Percentiles rank a stretch among this genome's conserved stretches.
Evolutionary conservation across 2,113 vertebrate species (phyloP).

Genomic region (Myxocyprinus asiaticus): DNA sequence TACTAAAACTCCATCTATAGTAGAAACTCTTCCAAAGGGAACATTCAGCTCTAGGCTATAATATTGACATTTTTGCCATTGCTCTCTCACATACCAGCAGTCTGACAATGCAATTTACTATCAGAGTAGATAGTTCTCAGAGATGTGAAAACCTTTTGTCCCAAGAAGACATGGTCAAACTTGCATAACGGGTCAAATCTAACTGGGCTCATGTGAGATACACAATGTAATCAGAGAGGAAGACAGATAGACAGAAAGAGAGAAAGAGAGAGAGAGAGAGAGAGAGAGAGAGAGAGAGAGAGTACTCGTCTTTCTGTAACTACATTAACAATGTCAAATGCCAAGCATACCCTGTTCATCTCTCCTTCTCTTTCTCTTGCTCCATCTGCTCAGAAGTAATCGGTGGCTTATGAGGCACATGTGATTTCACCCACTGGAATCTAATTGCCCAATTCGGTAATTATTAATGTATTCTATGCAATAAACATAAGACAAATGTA

Average conservation of each 20-base stretch:
- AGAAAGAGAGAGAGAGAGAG: constrained; percentile 19
- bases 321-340: constrained; percentile 13
- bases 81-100: constrained; percentile 22
- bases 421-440: constrained; percentile 40
- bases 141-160: constrained; percentile 26
- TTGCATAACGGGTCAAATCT: constrained; percentile 4
- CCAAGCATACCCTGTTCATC: constrained; percentile 1
- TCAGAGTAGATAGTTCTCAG: constrained; percentile 5
- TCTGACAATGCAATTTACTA: constrained; percentile 1
- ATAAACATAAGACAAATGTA: not conserved
- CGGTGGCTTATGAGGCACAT: constrained; percentile 45
- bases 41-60: constrained; percentile 10
- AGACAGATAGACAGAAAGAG: not conserved
- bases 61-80: constrained; percentile 43
- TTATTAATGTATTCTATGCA: constrained; percentile 15
- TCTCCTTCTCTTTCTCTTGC: not conserved
- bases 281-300: not conserved
- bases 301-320: constrained; percentile 14
- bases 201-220: constrained; percentile 47
- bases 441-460: not conserved
- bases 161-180: constrained; percentile 3
- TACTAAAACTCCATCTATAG: not conserved
- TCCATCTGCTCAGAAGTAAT: constrained; percentile 33
- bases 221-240: constrained; percentile 17
- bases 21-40: not conserved